A percentile compares a stretch with the other conserved stretches of the same genome.
Conservation (phyloP, 2,888 invertebrate genomes). For the Drosophila maculinotata region DNA sequence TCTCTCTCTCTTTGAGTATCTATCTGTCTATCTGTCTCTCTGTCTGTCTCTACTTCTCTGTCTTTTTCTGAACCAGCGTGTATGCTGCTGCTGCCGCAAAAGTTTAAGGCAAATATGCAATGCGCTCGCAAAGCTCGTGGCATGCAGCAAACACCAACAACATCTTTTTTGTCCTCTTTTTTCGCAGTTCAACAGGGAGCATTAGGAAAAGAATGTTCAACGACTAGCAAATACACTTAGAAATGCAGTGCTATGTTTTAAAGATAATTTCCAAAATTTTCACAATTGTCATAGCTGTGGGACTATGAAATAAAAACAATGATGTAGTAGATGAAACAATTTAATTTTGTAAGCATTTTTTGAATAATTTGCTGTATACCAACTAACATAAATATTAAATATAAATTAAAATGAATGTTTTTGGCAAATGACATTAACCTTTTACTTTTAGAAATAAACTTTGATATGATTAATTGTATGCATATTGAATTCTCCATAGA, state of each 20-base stretch:
- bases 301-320: too few relatives aligned
- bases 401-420: too few relatives aligned
- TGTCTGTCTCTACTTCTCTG: constrained; percentile 16
- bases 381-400: too few relatives aligned
- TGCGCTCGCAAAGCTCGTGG: constrained; percentile 69
- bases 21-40: constrained; percentile 18
- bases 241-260: too few relatives aligned
- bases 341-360: too few relatives aligned
- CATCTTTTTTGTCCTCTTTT: constrained; percentile 38
- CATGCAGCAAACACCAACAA: constrained; percentile 78
- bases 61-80: constrained; percentile 27
- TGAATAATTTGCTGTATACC: too few relatives aligned
- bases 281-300: too few relatives aligned
- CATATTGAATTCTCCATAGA: constrained; percentile 1
- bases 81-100: constrained; percentile 62
- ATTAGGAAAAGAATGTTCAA: not conserved
- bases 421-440: too few relatives aligned
- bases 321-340: too few relatives aligned
- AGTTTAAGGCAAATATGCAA: constrained; percentile 77
- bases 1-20: constrained; percentile 26
- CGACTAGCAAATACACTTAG: constrained; percentile 26
- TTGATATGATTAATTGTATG: constrained; percentile 6
- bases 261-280: too few relatives aligned
- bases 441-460: not conserved
- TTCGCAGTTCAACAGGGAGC: constrained; percentile 10